Evolutionary conservation across 2,113 vertebrate species (phyloP).

Genomic region (Scatophagus argus): DNA sequence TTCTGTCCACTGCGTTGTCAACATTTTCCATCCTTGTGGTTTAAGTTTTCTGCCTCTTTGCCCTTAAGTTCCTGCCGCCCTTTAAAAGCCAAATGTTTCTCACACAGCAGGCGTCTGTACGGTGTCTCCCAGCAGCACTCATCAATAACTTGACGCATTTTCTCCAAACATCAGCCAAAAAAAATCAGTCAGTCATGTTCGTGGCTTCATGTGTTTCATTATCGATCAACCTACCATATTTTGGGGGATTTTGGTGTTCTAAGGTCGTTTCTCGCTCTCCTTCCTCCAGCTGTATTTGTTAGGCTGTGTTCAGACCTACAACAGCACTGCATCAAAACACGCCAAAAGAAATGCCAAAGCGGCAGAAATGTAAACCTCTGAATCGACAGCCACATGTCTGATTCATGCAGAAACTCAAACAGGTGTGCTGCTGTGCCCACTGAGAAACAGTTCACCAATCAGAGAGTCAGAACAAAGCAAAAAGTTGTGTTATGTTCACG

Average conservation of each 20-base stretch:
- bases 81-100: slow-evolving; percentile 21
- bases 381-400: neutral
- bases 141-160: neutral
- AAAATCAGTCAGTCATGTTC: neutral
- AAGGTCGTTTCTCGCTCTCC: neutral
- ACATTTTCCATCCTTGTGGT: slow-evolving; percentile 49
- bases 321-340: too few species aligned
- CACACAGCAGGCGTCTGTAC: slow-evolving; percentile 22
- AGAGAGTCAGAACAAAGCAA: neutral
- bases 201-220: neutral
- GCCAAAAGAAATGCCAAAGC: too few species aligned
- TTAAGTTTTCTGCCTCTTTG: slow-evolving; percentile 37
- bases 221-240: neutral
- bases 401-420: neutral
- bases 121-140: neutral
- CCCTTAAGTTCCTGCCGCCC: slow-evolving; percentile 12
- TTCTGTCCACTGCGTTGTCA: slow-evolving; percentile 44
- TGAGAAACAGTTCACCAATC: neutral
- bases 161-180: neutral
- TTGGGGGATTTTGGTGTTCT: neutral
- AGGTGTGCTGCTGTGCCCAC: neutral
- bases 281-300: too few species aligned
- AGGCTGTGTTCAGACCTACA: neutral
- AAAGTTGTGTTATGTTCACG: neutral
- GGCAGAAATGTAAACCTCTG: too few species aligned